Conservation (phyloP, 2,797 vertebrate species). For the Heliangelus exortis region DNA sequence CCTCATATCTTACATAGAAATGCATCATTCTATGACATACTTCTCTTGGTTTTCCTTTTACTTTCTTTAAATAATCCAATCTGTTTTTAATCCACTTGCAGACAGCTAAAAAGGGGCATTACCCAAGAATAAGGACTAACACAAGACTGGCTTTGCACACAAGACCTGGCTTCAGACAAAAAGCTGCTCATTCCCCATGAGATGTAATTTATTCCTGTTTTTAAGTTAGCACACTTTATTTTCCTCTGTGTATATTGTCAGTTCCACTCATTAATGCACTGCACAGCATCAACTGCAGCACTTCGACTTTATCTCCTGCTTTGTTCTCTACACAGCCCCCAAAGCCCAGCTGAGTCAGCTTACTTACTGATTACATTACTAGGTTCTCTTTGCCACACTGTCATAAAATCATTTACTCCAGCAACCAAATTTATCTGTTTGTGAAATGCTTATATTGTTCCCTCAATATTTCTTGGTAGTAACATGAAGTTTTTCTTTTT, state of each 20-base stretch:
- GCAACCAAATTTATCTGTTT: not conserved
- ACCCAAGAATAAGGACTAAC: not conserved
- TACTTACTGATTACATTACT: not conserved
- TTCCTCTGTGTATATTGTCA: not conserved
- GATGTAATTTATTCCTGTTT: slow-evolving; percentile 18
- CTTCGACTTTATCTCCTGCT: not conserved
- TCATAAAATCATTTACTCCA: not conserved
- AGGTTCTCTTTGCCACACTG: not conserved
- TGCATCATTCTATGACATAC: not conserved
- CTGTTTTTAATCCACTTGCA: not conserved
- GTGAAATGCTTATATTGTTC: not conserved
- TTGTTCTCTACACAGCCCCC: not conserved
- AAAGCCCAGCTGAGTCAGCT: not conserved
- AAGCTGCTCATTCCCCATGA: fast-evolving
- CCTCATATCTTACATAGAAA: not conserved
- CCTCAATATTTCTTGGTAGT: not conserved
- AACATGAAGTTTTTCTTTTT: not conserved
- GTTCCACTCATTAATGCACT: not conserved
- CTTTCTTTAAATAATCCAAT: not conserved
- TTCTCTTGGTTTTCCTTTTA: not conserved
- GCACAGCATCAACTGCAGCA: not conserved
- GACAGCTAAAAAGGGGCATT: not conserved
- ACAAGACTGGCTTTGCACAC: not conserved
- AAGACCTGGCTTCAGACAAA: not conserved
- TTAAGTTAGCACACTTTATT: not conserved